A percentile compares a stretch with the other conserved stretches of the same genome.
phyloP scores from a whole-genome alignment of 2,888 invertebrate genomes.

The Schizotus pectinicornis region DNA sequence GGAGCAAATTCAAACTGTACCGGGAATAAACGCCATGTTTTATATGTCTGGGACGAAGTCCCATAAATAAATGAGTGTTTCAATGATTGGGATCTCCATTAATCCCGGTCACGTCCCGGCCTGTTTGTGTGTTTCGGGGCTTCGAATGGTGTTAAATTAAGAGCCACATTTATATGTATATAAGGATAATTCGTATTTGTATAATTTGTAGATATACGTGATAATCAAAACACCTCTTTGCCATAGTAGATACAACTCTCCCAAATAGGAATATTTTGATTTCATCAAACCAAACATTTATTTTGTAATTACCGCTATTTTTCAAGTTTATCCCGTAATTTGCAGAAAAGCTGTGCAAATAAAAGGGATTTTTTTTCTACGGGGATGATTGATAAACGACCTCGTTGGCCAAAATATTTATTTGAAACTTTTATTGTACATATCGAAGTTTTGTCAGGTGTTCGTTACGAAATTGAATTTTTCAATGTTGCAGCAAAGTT shows the following conservation, averaged over 20 bases:
- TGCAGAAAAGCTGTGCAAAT: no score
- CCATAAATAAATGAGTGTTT: slow-evolving; percentile 29
- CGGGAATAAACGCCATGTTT: slow-evolving; percentile 12
- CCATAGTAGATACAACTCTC: no score
- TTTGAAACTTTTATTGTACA: slow-evolving; percentile 13
- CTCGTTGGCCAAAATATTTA: slow-evolving; percentile 1
- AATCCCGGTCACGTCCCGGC: slow-evolving; percentile 43
- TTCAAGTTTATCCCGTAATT: no score
- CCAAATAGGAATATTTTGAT: background rate
- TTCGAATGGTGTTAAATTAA: slow-evolving; percentile 49
- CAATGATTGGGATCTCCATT: slow-evolving; percentile 30
- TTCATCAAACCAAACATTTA: slow-evolving; percentile 15
- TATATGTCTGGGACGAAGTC: slow-evolving; percentile 13
- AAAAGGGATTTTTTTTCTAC: no score
- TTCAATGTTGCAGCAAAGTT: slow-evolving; percentile 3
- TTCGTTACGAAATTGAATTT: slow-evolving; percentile 18
- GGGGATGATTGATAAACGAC: no score
- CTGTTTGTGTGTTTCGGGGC: slow-evolving; percentile 41
- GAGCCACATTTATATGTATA: slow-evolving; percentile 43
- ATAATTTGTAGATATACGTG: slow-evolving; percentile 25
- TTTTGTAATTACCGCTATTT: no score
- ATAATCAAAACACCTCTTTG: slow-evolving; percentile 13
- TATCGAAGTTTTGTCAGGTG: slow-evolving; percentile 14
- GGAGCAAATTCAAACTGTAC: slow-evolving; percentile 7
- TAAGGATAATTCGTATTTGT: slow-evolving; percentile 26